These are phyloP conservation scores for Chouioia cunea DNA, from an alignment of 2,888 invertebrate species.

Conservation along the genomic window DNA sequence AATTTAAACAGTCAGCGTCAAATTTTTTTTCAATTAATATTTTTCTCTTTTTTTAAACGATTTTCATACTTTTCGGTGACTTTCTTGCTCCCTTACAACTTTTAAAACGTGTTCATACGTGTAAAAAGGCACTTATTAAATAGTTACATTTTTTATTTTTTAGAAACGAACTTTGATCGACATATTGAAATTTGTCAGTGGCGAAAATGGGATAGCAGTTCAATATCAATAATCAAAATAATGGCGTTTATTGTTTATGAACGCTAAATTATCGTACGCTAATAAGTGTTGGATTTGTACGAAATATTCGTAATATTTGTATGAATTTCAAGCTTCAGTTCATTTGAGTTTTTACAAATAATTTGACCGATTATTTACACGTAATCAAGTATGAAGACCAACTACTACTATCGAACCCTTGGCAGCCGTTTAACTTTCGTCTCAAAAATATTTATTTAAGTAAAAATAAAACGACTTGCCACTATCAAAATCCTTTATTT, in stretches of 20 bases:
- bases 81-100: slow-evolving; percentile 17
- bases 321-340: no score
- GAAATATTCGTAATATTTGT: no score
- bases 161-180: no score
- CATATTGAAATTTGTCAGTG: slow-evolving; percentile 2
- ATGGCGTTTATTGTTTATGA: slow-evolving; percentile 13
- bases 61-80: slow-evolving; percentile 15
- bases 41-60: slow-evolving; percentile 16
- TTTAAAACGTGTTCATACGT: slow-evolving; percentile 16
- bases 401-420: slow-evolving; percentile 34
- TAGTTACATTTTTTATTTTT: no score
- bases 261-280: slow-evolving; percentile 35
- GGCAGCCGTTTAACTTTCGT: slow-evolving; percentile 2
- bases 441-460: slow-evolving; percentile 31
- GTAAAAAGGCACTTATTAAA: slow-evolving; percentile 29
- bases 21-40: neutral
- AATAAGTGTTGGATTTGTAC: neutral
- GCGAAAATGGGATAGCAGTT: neutral
- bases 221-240: neutral
- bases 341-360: neutral
- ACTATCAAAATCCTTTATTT: slow-evolving; percentile 36
- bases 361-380: slow-evolving; percentile 42
- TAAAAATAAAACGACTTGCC: slow-evolving; percentile 35
- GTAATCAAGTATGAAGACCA: slow-evolving; percentile 29
- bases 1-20: slow-evolving; percentile 26